Percentiles rank a stretch among this genome's conserved stretches.
These are phyloP conservation scores for Percina caprodes DNA, from an alignment of 2,113 vertebrate species.

Conservation along the genomic window DNA sequence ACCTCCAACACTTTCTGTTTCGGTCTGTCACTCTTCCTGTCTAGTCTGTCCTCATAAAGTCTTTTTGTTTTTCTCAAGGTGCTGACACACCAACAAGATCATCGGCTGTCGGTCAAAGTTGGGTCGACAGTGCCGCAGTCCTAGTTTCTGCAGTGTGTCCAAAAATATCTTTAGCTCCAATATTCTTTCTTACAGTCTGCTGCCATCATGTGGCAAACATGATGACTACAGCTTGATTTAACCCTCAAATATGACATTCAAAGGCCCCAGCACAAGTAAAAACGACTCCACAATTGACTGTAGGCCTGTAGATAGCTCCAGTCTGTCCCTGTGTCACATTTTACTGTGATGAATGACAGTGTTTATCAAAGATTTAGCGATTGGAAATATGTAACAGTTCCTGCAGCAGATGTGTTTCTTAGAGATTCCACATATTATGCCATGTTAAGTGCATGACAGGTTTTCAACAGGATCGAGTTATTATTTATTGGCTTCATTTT, in stretches of 20 bases:
- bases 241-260: neutral
- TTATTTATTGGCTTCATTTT: too few relatives aligned
- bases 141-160: too few relatives aligned
- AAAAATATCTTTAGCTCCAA: too few relatives aligned
- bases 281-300: neutral
- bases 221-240: neutral
- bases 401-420: neutral
- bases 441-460: neutral
- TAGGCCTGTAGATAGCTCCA: neutral
- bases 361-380: neutral
- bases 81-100: too few relatives aligned
- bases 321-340: neutral
- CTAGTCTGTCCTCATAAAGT: too few relatives aligned
- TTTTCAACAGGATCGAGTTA: neutral
- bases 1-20: too few relatives aligned
- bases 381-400: neutral
- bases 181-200: neutral
- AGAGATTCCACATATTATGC: neutral
- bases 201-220: constrained; percentile 40
- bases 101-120: too few relatives aligned
- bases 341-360: neutral
- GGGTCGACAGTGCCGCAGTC: too few relatives aligned
- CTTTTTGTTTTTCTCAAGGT: too few relatives aligned
- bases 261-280: too few relatives aligned
- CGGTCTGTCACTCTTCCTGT: too few relatives aligned